These are phyloP conservation scores for Leucopsar rothschildi DNA, from an alignment of 2,113 vertebrate genomes.

Conservation along the genomic window DNA sequence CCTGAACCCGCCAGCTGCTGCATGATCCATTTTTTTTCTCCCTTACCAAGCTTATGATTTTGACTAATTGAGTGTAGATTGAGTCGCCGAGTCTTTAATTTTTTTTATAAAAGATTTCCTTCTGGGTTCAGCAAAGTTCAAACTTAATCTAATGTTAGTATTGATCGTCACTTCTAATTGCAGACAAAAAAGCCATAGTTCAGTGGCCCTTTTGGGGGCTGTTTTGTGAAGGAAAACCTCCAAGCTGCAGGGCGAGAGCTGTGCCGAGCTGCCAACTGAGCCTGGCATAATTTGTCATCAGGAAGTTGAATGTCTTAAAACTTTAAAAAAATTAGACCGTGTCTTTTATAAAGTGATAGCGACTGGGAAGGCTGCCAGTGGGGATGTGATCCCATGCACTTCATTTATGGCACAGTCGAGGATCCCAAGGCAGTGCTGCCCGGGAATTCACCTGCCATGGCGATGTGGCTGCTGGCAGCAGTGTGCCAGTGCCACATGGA, in stretches of 20 bases:
- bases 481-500: fast-evolving
- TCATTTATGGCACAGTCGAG: fast-evolving
- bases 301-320: neutral
- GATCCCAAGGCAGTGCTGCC: fast-evolving
- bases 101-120: slow-evolving; percentile 61
- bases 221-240: neutral
- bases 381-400: fast-evolving
- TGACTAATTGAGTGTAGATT: slow-evolving; percentile 41
- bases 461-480: neutral
- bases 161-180: slow-evolving; percentile 46
- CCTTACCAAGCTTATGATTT: neutral
- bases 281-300: fast-evolving
- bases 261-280: neutral
- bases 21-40: neutral
- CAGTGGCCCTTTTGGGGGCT: neutral
- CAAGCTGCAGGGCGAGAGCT: neutral
- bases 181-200: neutral
- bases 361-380: neutral
- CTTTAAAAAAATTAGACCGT: neutral
- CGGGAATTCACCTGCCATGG: fast-evolving
- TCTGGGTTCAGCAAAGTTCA: slow-evolving; percentile 45
- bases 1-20: fast-evolving
- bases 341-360: neutral
- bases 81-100: slow-evolving; percentile 13
- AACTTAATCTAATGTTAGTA: slow-evolving; percentile 56